phyloP scores from a whole-genome alignment of 1,140 invertebrate species.

The Chrysoperla carnea region DNA sequence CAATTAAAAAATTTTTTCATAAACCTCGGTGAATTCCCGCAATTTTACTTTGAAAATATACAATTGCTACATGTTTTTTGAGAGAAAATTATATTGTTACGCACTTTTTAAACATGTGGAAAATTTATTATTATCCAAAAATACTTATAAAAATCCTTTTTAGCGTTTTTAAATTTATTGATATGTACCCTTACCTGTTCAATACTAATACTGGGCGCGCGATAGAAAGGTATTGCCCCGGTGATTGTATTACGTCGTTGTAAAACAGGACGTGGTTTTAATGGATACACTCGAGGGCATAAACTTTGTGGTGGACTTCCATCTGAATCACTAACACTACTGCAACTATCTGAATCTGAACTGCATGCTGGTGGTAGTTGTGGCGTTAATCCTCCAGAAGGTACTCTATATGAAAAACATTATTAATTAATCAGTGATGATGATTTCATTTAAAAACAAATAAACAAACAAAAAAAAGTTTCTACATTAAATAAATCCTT shows the following conservation, averaged over 20 bases:
- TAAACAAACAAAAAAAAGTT: too few relatives aligned
- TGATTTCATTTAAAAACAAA: too few relatives aligned
- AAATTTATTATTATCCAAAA: too few relatives aligned
- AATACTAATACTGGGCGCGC: constrained; percentile 40
- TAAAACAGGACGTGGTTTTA: constrained; percentile 53
- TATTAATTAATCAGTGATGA: not conserved
- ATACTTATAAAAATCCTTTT: too few relatives aligned
- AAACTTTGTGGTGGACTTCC: constrained; percentile 16
- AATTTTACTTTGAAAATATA: too few relatives aligned
- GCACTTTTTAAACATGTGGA: too few relatives aligned
- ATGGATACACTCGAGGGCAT: constrained; percentile 40
- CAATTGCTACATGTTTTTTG: too few relatives aligned
- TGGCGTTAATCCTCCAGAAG: not conserved
- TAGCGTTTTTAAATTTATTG: too few relatives aligned
- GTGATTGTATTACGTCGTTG: constrained; percentile 77
- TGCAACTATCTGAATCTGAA: constrained; percentile 18
- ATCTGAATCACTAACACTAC: constrained; percentile 21
- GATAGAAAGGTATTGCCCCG: constrained; percentile 55
- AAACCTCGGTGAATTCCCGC: too few relatives aligned
- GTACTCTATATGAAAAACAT: not conserved
- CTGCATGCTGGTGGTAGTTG: not conserved
- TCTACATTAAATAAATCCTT: too few relatives aligned
- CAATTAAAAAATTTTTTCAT: too few relatives aligned
- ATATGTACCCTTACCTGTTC: constrained; percentile 31
- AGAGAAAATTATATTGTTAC: too few relatives aligned